phyloP scores from a whole-genome alignment of 1,140 invertebrate genomes.

The Megalopta genalis region DNA sequence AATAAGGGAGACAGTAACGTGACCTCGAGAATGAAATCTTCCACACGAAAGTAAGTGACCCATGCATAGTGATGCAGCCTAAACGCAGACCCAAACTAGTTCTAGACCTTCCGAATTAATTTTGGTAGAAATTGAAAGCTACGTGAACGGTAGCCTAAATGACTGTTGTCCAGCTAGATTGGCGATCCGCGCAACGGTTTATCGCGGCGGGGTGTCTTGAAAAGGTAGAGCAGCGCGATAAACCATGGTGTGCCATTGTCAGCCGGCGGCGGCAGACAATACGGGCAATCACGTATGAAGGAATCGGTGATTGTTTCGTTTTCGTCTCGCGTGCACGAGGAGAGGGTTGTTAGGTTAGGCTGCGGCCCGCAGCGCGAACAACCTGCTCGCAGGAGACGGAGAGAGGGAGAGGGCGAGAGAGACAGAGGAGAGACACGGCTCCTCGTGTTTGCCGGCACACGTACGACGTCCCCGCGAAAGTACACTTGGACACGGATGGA shows the following conservation, averaged over 20 bases:
- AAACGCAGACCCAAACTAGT: too few relatives aligned
- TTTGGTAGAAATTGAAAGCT: too few relatives aligned
- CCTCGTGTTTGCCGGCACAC: slow-evolving; percentile 26
- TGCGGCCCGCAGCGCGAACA: slow-evolving; percentile 20
- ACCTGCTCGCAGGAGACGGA: slow-evolving; percentile 1
- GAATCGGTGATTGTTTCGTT: slow-evolving; percentile 77
- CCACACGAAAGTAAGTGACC: too few relatives aligned
- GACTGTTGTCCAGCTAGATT: too few relatives aligned
- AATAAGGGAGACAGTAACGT: too few relatives aligned
- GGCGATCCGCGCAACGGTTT: too few relatives aligned
- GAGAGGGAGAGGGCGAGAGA: not conserved
- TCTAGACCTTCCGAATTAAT: too few relatives aligned
- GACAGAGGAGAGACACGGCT: slow-evolving; percentile 9
- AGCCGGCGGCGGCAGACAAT: slow-evolving; percentile 65
- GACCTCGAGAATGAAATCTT: too few relatives aligned
- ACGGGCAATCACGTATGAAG: slow-evolving; percentile 77
- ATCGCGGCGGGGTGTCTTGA: slow-evolving; percentile 35
- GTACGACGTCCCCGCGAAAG: slow-evolving; percentile 30
- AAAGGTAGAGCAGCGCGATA: slow-evolving; percentile 38
- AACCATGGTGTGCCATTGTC: slow-evolving; percentile 61
- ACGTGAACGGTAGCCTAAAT: too few relatives aligned
- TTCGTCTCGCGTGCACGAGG: slow-evolving; percentile 43
- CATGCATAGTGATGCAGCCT: too few relatives aligned
- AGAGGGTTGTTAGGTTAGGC: slow-evolving; percentile 52
- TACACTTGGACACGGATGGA: slow-evolving; percentile 40